phyloP scores from a whole-genome alignment of 2,888 invertebrate genomes.

The Chrysodeixis includens region DNA sequence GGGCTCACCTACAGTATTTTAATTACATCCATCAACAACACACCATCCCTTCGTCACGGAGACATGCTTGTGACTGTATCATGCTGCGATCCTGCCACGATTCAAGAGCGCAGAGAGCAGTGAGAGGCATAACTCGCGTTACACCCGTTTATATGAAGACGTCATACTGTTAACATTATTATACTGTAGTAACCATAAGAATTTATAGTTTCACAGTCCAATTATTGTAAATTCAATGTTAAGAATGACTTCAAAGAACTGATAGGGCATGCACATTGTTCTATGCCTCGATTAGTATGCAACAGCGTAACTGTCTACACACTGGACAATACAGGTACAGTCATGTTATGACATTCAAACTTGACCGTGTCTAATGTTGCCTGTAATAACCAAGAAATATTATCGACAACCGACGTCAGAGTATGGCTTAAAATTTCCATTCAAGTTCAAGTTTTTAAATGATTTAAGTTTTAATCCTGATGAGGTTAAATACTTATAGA shows the following conservation, averaged over 20 bases:
- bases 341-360: constrained; percentile 77
- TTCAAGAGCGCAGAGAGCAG: too few relatives aligned
- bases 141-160: too few relatives aligned
- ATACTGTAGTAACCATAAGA: too few relatives aligned
- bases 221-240: constrained; percentile 57
- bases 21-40: too few relatives aligned
- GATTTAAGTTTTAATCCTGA: background rate
- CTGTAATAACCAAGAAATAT: constrained; percentile 71
- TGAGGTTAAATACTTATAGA: background rate
- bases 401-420: constrained; percentile 57
- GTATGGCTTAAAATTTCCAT: constrained; percentile 63
- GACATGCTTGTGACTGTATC: too few relatives aligned
- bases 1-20: too few relatives aligned
- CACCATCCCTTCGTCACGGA: too few relatives aligned
- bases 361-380: constrained; percentile 82
- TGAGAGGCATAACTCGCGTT: too few relatives aligned
- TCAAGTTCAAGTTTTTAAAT: constrained; percentile 60
- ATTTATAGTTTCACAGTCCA: constrained; percentile 55
- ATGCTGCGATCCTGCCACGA: too few relatives aligned
- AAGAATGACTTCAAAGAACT: constrained; percentile 67
- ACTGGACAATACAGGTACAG: constrained; percentile 55
- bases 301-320: constrained; percentile 57
- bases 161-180: too few relatives aligned
- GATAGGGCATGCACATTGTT: constrained; percentile 78
- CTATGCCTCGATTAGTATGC: constrained; percentile 74